Base-by-base conservation (phyloP, 1,140 invertebrate genomes). In the Lepidurus arcticus region DNA sequence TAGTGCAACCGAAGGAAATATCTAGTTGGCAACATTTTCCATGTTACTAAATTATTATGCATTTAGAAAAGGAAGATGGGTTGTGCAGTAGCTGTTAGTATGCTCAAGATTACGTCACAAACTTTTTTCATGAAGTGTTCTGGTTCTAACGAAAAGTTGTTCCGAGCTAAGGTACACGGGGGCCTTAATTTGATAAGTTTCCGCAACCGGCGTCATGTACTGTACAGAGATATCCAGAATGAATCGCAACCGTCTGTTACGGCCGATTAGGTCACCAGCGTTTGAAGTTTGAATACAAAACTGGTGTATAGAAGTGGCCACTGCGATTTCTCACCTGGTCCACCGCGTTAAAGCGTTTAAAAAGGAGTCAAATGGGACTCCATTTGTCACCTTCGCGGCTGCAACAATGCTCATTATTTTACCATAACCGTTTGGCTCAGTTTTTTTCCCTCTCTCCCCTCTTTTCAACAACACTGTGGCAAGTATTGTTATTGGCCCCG, bases 231-330 rank as follows among this genome's bases (percentile, higher is more conserved):
- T 34, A 34, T 34, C 34, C 4, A 34, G 34, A 34, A 34, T 34
- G 34, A 34, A 34, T 34, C 34, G 34, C 34, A 34, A 34, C 34
- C 34, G 34, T 21, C 53, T 65, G 53, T 65, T 65, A 65, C 53
- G 53, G 16, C 16, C 53, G 53, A 65, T 65, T 65, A 65, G 21
- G 53, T 65, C 53, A 65, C 53, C 53, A 65, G 53, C 53, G 53
- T 65, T 65, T 65, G 53, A 65, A 65, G 53, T 65, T 65, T 65
- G 53, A 65, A 65, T 65, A 65, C 53, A 4, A 65, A 65, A 65
- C 34, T 65, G 1, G 53, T 65, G 53, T 7, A 65, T 65, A 16
- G 53, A 13, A 65, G 53, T 65, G 53, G 53, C 53, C 21, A 65
- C 53, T 7, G 53, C 53, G 53, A 65, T 65, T 65, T 65, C 53